Evolutionary conservation across 2,113 vertebrate genomes (phyloP).

Genomic region (Nanger granti): DNA sequence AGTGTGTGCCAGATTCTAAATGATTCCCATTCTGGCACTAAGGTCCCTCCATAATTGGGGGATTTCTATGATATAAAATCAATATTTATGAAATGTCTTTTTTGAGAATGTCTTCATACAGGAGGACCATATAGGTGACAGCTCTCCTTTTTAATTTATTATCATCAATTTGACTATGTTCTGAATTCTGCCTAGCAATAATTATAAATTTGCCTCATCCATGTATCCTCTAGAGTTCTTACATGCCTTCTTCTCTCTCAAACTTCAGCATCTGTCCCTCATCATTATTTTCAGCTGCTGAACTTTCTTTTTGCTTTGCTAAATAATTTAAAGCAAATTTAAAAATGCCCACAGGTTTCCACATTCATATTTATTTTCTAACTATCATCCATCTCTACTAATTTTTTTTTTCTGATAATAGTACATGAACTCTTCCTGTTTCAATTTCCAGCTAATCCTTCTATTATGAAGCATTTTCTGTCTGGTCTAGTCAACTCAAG

Average conservation of each 20-base stretch:
- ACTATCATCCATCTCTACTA: background rate
- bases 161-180: background rate
- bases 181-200: background rate
- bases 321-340: background rate
- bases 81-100: background rate
- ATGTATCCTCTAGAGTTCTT: background rate
- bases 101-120: background rate
- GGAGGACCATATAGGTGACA: background rate
- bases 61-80: background rate
- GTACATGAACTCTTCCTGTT: background rate
- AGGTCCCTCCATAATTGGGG: background rate
- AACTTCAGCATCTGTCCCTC: background rate
- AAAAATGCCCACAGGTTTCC: background rate
- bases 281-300: background rate
- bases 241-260: background rate
- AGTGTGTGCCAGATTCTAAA: background rate
- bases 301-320: background rate
- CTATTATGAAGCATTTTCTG: background rate
- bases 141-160: background rate
- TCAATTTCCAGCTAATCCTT: background rate
- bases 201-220: background rate
- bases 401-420: background rate
- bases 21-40: background rate
- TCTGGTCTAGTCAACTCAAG: background rate
- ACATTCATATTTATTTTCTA: background rate